phyloP scores from a whole-genome alignment of 2,888 invertebrate species.

The Palloptera scutellata region DNA sequence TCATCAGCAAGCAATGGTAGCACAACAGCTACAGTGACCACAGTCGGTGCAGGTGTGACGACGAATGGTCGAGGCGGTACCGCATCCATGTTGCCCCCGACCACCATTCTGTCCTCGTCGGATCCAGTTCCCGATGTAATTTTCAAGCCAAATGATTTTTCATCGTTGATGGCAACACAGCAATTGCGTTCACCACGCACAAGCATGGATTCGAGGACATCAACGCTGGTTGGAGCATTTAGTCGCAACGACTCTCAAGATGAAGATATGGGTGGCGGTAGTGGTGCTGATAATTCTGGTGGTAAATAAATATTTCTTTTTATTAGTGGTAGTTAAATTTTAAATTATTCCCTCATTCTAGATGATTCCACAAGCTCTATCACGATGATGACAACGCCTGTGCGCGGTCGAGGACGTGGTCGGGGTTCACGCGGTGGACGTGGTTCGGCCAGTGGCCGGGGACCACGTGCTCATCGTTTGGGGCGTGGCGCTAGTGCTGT shows the following conservation, averaged over 20 bases:
- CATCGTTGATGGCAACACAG: constrained; percentile 58
- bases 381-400: constrained; percentile 38
- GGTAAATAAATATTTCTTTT: constrained; percentile 42
- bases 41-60: constrained; percentile 35
- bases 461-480: constrained; percentile 54
- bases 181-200: constrained; percentile 47
- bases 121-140: constrained; percentile 58
- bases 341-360: constrained; percentile 20
- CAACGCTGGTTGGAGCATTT: constrained; percentile 7
- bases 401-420: constrained; percentile 51
- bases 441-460: constrained; percentile 47
- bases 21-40: constrained; percentile 41
- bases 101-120: constrained; percentile 57
- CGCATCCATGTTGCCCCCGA: constrained; percentile 56
- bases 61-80: constrained; percentile 21
- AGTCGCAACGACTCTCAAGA: constrained; percentile 45
- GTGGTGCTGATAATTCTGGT: constrained; percentile 51
- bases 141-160: constrained; percentile 60
- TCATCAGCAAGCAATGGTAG: constrained; percentile 49
- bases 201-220: constrained; percentile 18
- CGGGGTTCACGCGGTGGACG: constrained; percentile 50
- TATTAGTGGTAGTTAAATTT: background rate
- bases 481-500: constrained; percentile 61
- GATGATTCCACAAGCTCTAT: constrained; percentile 43
- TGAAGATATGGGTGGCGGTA: constrained; percentile 45